phyloP scores from a whole-genome alignment of 2,888 invertebrate species.

The Hemithea aestivaria region DNA sequence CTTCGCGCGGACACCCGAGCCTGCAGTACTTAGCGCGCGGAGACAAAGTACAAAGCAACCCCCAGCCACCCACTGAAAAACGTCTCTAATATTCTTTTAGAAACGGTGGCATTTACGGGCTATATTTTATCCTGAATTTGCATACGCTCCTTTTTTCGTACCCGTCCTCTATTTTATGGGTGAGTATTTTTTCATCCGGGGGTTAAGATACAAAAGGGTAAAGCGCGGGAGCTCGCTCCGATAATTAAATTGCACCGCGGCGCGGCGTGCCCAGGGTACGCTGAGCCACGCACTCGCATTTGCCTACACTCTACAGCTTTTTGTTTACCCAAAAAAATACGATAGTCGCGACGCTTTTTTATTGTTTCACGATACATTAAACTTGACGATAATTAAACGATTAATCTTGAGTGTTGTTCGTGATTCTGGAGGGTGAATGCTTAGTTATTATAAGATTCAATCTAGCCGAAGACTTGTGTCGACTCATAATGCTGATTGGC shows the following conservation, averaged over 20 bases:
- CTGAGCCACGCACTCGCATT: conserved; percentile 14
- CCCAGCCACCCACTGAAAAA: conserved; percentile 79
- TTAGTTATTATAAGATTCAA: too few relatives aligned
- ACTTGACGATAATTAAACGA: conserved; percentile 49
- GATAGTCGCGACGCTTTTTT: conserved; percentile 27
- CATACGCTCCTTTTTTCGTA: conserved; percentile 80
- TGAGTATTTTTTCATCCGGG: conserved; percentile 78
- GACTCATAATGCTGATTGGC: too few relatives aligned
- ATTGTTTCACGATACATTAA: conserved; percentile 53
- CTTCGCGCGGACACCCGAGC: conserved; percentile 64
- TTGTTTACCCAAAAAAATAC: conserved; percentile 17
- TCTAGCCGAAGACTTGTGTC: too few relatives aligned
- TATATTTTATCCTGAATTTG: conserved; percentile 81
- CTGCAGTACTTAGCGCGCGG: conserved; percentile 74
- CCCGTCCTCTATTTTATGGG: conserved; percentile 79
- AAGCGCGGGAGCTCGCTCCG: conserved; percentile 68
- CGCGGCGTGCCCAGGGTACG: conserved; percentile 32
- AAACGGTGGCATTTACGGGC: conserved; percentile 81
- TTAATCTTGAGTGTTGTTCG: conserved; percentile 38
- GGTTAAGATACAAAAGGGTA: conserved; percentile 81
- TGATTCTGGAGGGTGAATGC: conserved; percentile 19
- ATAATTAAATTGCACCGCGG: conserved; percentile 78
- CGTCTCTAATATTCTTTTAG: conserved; percentile 81
- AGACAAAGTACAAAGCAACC: conserved; percentile 78
- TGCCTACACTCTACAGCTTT: conserved; percentile 8